Evolutionary conservation across 2,113 vertebrate genomes (phyloP), one percentile per base, ranked within the genome.

Genomic region (Channa maculata): DNA sequence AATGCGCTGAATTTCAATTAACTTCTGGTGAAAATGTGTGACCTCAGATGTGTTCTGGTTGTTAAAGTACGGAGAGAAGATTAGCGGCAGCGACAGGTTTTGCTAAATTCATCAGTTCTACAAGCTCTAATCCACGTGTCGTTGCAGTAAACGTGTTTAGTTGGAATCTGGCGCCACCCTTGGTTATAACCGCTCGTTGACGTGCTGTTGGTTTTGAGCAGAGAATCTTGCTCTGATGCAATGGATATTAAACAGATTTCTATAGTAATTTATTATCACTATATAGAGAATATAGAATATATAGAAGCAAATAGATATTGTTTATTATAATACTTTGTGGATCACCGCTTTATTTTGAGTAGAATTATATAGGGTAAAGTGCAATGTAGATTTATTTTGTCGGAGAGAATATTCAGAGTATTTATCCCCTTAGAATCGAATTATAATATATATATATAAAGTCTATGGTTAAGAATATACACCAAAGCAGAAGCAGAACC

Each of bases 351-450:
- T 41, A 41, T 7, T 41, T 24, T 24, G 24, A 24, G 24, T 24
- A 24, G 24, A 24, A 24, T 24, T 24, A 24, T 8, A 24, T 61
- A 67, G 80, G 75, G 10, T 66, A 44, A 60, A 0, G 66, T 79
- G 78, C 75, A 82, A 77, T 69, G 37, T 69, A 55, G 48, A 79
- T 78, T 65, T 52, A 24, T 75, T 79, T 53, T 75, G 33, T 65
- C 70, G 3, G 74, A 62, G 14, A 62, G 11, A 57, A 51, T 41
- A 15, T 37, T 44, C 48, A 24, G n/a, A 74, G 43, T 79, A 86
- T 83, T 62, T 80, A 80, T 62, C 59, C 33, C 14, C 5, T 6
- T 77, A 79, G 53, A 65, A 50, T 33, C 38, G 5, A 4, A 77
- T 74, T 79, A n/a, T n/a, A n/a, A n/a, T n/a, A n/a, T n/a, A n/a